Percentiles rank a stretch among this genome's conserved stretches.
phyloP scores from a whole-genome alignment of 2,888 invertebrate species.

The Perdita meconis region DNA sequence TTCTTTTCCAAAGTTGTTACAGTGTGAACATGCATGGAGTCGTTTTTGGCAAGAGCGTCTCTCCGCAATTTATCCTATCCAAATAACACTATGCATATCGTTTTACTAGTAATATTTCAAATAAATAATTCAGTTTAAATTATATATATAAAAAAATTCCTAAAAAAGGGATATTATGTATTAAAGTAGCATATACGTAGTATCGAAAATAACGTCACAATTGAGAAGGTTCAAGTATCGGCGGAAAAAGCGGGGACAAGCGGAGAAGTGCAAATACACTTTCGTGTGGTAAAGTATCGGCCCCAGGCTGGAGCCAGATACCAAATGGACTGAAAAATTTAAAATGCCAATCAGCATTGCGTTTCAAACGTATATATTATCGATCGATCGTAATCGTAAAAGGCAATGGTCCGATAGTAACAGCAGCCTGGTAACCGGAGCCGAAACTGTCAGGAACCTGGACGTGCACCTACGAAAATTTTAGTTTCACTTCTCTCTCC shows the following conservation, averaged over 20 bases:
- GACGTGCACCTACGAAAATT: conserved; percentile 36
- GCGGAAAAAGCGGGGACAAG: conserved; percentile 6
- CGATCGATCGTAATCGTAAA: conserved; percentile 78
- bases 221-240: not conserved
- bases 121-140: no score
- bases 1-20: no score
- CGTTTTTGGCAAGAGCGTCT: no score
- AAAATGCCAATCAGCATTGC: conserved; percentile 80
- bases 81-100: no score
- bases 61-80: no score
- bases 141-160: no score
- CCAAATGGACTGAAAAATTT: conserved; percentile 81
- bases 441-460: conserved; percentile 71
- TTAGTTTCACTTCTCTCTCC: conserved; percentile 25
- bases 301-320: conserved; percentile 54
- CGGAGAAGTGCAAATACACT: conserved; percentile 40
- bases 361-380: conserved; percentile 71
- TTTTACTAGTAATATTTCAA: no score
- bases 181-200: no score
- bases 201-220: not conserved
- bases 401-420: conserved; percentile 80
- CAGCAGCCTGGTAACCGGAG: conserved; percentile 69
- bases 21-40: no score
- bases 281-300: conserved; percentile 49
- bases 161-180: no score